Evolutionary conservation across 2,888 invertebrate species (phyloP).

Genomic region (Eueremaeus valkanovi): DNA sequence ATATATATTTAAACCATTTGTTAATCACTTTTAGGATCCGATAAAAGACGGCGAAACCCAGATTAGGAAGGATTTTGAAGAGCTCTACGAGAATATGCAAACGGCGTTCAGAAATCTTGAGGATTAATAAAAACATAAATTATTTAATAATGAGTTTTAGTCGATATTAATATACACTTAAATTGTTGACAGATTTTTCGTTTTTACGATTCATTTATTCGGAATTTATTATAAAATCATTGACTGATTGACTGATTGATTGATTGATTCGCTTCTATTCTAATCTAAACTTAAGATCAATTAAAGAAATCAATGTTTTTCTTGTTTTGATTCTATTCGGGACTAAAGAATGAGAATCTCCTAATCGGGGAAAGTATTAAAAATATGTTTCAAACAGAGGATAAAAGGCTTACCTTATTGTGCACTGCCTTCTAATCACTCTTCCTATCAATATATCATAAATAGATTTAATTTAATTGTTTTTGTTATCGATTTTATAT

Average conservation of each 20-base stretch:
- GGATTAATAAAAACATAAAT: conserved; percentile 62
- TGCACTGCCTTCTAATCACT: conserved; percentile 3
- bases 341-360: neutral
- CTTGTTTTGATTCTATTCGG: neutral
- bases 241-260: too few relatives aligned
- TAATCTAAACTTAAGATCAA: neutral
- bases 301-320: neutral
- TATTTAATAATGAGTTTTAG: neutral
- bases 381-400: too few relatives aligned
- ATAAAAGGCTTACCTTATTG: neutral
- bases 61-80: conserved; percentile 95
- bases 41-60: conserved; percentile 96
- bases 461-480: neutral
- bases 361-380: too few relatives aligned
- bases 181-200: neutral
- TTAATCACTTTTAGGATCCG: conserved; percentile 82
- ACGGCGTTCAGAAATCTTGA: conserved; percentile 97
- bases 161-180: neutral
- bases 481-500: too few relatives aligned
- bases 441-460: neutral
- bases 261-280: too few relatives aligned
- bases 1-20: conserved; percentile 42
- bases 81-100: conserved; percentile 92
- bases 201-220: neutral
- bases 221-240: conserved; percentile 1